These are phyloP conservation scores for Venustoraphidia nigricollis DNA, from an alignment of 2,888 invertebrate species.

Conservation along the genomic window DNA sequence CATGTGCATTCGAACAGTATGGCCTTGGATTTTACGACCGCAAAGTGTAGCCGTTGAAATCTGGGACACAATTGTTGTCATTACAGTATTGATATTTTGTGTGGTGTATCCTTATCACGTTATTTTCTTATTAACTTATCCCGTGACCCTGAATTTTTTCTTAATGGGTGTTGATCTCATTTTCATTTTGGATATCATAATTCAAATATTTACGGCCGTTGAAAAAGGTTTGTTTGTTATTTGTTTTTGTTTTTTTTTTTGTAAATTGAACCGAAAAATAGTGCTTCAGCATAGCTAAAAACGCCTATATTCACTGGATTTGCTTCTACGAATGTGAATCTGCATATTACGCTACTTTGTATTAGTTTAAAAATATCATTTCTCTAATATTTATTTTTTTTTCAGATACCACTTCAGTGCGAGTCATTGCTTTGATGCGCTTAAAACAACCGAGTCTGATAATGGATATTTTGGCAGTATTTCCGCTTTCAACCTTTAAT, in stretches of 20 bases:
- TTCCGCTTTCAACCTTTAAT: background rate
- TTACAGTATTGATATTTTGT: background rate
- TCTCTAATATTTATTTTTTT: background rate
- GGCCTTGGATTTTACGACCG: background rate
- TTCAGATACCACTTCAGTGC: background rate
- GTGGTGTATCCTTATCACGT: background rate
- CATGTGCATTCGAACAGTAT: background rate
- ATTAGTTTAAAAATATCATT: too few species aligned
- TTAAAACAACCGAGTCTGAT: background rate
- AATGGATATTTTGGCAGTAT: background rate
- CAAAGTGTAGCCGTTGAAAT: background rate
- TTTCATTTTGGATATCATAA: background rate
- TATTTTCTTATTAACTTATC: background rate
- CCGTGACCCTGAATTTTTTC: background rate
- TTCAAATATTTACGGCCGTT: background rate
- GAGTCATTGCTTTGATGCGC: background rate
- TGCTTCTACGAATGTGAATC: too few species aligned
- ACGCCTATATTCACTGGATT: too few species aligned
- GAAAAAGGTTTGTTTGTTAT: background rate
- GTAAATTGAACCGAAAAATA: too few species aligned
- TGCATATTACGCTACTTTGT: too few species aligned
- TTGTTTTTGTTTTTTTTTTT: too few species aligned
- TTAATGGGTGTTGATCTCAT: background rate
- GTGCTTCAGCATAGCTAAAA: too few species aligned
- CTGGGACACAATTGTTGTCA: background rate